A percentile compares a stretch with the other conserved stretches of the same genome.
Evolutionary conservation across 1,140 invertebrate genomes (phyloP).

Genomic region (honey bee (Apis mellifera)): DNA sequence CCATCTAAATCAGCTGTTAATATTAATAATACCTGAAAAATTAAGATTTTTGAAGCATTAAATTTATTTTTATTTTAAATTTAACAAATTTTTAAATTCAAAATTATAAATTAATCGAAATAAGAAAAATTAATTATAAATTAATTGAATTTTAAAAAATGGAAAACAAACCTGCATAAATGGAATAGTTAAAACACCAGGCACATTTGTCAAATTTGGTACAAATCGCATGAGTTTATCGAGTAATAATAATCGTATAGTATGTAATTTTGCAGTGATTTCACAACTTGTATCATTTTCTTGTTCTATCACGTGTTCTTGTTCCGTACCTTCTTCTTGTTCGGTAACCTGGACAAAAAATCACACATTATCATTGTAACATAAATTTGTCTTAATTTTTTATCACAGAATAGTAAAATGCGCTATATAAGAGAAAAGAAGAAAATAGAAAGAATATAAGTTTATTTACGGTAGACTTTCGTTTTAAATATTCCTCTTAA

Average conservation of each 20-base stretch:
- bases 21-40: conserved; percentile 90
- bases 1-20: conserved; percentile 94
- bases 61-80: too few species aligned
- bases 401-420: background rate
- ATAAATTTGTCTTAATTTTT: background rate
- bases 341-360: conserved; percentile 20
- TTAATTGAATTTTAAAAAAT: background rate
- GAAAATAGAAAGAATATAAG: conserved; percentile 1
- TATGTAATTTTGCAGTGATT: conserved; percentile 78
- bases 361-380: background rate
- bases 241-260: conserved; percentile 83
- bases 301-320: conserved; percentile 69
- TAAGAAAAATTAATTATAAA: background rate
- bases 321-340: conserved; percentile 40
- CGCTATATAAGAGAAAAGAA: background rate
- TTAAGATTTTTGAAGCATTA: background rate
- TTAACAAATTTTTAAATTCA: too few species aligned
- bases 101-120: conserved; percentile 53
- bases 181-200: conserved; percentile 93
- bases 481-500: background rate
- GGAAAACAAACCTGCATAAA: conserved; percentile 88
- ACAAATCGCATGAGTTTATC: conserved; percentile 85
- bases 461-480: background rate
- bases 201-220: conserved; percentile 83
- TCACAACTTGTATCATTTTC: conserved; percentile 75